These are phyloP conservation scores for Phacellophora camtschatica DNA, from an alignment of 30 jellyfish, hydroid and myxozoan genomes.

Conservation along the genomic window DNA sequence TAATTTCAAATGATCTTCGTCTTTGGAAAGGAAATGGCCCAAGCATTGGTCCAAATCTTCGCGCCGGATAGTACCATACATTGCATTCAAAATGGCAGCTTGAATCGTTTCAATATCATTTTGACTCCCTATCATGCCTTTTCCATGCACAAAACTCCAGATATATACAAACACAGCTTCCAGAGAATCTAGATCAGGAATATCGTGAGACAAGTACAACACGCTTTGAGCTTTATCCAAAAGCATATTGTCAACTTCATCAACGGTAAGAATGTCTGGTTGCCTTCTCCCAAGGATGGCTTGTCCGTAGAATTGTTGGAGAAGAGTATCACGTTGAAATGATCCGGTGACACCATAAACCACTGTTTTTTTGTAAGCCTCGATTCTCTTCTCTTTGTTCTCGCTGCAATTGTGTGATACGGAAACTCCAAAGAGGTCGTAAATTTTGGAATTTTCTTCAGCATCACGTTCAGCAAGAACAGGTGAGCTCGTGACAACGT, in stretches of 20 bases:
- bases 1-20: background rate
- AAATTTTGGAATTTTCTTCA: background rate
- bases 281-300: constrained; percentile 1
- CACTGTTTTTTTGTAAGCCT: background rate
- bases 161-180: constrained; percentile 3
- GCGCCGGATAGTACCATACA: background rate
- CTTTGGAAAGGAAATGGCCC: background rate
- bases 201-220: constrained; percentile 28
- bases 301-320: background rate
- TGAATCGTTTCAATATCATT: background rate
- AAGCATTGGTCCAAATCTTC: background rate
- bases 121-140: constrained; percentile 2
- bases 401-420: constrained; percentile 26
- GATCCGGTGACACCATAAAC: constrained; percentile 39
- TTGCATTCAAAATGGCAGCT: background rate
- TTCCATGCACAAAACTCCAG: constrained; percentile 37
- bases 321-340: constrained; percentile 40
- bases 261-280: background rate
- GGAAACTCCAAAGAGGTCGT: background rate
- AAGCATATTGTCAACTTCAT: constrained; percentile 53
- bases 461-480: constrained; percentile 49
- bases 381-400: background rate
- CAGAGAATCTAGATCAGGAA: constrained; percentile 10
- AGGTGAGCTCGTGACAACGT: constrained; percentile 32
- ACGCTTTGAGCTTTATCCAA: constrained; percentile 33